Base-by-base conservation (phyloP, 2,113 vertebrate genomes). In the Amazona vittata region DNA sequence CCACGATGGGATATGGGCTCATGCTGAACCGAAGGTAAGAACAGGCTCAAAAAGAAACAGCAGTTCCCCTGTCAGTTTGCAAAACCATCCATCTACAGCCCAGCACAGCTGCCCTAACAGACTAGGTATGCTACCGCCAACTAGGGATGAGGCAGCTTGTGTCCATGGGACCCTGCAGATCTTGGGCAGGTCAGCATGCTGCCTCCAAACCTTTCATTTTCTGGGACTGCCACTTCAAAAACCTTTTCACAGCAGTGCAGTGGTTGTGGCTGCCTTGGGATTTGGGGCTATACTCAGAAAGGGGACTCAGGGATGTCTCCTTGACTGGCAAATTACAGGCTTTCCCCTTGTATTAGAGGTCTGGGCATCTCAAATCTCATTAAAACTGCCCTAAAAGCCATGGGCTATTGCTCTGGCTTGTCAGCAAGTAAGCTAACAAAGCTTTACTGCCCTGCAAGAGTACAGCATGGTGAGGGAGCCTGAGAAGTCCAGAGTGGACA, bases 31-130 rank as follows among this genome's bases (percentile, higher is more conserved):
- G 0, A 19, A 52, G 55, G 37, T 49, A 39, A 68, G 47, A 52
- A 47, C 0, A 4, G 15, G 18, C 12, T 68, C 12, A 9, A 8
- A 21, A 59, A 39, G 25, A 12, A 37, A 14, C 10, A 43, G 3
- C 19, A 7, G 26, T 17, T 76, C 15, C 47, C 8, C 33, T 24
- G 68, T 21, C n/a, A 11, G 28, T 7, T 10, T 37, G 52, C 20
- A 69, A 65, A 73, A 0, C 2, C 53, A 25, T 16, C 33, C 16
- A 1, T 17, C 57, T 18, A 4, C 44, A 10, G 5, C 47, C 46
- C 0, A 3, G 19, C 17, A 3, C 0, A 0, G 67, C 44, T 57
- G 39, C 19, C 26, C 21, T 24, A 5, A 15, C 0, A 0, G 4
- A 3, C 20, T 5, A 0, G 37, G 63, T 2, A 12, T 17, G 20